Evolutionary conservation across 2,888 invertebrate species (phyloP), one percentile per base, ranked within the genome.

Genomic region (Stomorhina lunata): DNA sequence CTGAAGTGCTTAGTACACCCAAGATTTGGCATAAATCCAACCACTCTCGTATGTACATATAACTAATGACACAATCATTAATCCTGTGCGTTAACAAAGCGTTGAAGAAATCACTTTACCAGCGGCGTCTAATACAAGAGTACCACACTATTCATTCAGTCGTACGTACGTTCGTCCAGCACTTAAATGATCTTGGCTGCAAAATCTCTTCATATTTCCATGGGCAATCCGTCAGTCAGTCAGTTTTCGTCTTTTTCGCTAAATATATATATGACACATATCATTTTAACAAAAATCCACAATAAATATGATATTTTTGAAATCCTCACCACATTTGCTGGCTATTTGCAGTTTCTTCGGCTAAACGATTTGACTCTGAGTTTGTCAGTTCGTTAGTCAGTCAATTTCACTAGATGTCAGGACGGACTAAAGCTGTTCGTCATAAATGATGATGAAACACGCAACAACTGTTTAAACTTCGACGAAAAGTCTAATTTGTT

Each of bases 31-130:
- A n/a, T n/a, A n/a, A n/a, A n/a, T n/a, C n/a, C n/a, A n/a, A n/a
- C n/a, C n/a, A n/a, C n/a, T n/a, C n/a, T n/a, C 37, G 53, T 59
- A 66, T 61, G 34, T 68, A 12, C 10, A 40, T 25, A 20, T 61
- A 75, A 86, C 86, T 88, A 89, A 89, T 88, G 88, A 87, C 87
- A 85, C 84, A 84, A 85, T 86, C 88, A 88, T 89, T 86, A 88
- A 88, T 89, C 87, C 88, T 86, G 83, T 85, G 87, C 86, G 87
- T 86, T 89, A 89, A 89, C 89, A 88, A 89, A 88, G 88, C 89
- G 88, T 89, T 89, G 88, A 88, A 88, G 88, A 89, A 89, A 89
- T 89, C 89, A 89, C 89, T 89, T 89, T 89, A 88, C 88, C 88
- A 89, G 88, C 88, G 89, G 88, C 89, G 88, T 85, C 89, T 73